A percentile compares a stretch with the other conserved stretches of the same genome.
Evolutionary conservation across 2,888 invertebrate species (phyloP).

Genomic region (Pyrrhosoma nymphula): DNA sequence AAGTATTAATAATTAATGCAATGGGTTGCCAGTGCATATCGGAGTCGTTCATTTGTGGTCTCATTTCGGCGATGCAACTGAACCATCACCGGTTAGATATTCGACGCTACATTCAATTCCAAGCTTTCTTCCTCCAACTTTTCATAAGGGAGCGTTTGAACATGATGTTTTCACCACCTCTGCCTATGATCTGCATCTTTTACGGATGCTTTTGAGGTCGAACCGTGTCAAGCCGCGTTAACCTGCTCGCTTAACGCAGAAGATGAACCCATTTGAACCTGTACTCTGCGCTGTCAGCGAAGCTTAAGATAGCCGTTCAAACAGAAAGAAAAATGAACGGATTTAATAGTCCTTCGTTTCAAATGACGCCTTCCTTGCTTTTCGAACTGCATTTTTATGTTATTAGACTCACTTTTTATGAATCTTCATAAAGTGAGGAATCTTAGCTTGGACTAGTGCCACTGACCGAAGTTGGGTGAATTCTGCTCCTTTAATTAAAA

Average conservation of each 20-base stretch:
- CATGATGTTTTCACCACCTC: too few species aligned
- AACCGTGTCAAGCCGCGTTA: too few species aligned
- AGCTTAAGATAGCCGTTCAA: not conserved
- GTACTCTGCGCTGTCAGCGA: not conserved
- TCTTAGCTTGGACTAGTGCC: conserved; percentile 37
- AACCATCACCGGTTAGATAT: too few species aligned
- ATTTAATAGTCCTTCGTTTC: not conserved
- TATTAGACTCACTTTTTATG: conserved; percentile 22
- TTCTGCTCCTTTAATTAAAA: conserved; percentile 38
- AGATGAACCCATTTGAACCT: not conserved
- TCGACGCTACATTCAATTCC: too few species aligned
- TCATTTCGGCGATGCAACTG: too few species aligned
- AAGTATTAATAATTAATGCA: too few species aligned
- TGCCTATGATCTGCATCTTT: too few species aligned
- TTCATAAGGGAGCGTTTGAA: too few species aligned
- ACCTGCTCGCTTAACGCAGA: not conserved
- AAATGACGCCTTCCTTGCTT: not conserved
- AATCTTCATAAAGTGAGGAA: conserved; percentile 14
- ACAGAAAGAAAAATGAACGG: not conserved
- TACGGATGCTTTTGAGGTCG: too few species aligned
- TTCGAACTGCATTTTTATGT: conserved; percentile 8
- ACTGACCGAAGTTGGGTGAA: not conserved
- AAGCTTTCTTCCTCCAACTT: too few species aligned
- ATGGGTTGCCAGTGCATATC: too few species aligned
- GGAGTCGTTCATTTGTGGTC: too few species aligned